Evolutionary conservation across 2,888 invertebrate genomes (phyloP).

Genomic region (Acanthococcus lagerstroemiae): DNA sequence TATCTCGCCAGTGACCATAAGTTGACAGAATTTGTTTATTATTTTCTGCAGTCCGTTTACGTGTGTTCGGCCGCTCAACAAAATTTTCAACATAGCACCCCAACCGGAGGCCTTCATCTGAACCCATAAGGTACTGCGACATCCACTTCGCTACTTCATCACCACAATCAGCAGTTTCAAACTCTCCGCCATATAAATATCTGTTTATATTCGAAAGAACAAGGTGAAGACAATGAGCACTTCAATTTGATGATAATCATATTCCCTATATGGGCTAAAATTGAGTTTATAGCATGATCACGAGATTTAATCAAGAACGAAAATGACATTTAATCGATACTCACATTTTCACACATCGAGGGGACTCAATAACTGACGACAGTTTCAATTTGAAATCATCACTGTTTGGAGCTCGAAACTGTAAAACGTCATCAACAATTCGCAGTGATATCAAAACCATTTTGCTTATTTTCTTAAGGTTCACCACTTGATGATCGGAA

Average conservation of each 20-base stretch:
- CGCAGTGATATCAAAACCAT: background rate
- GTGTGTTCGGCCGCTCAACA: background rate
- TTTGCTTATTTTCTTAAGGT: background rate
- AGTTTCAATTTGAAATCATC: background rate
- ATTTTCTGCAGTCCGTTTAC: background rate
- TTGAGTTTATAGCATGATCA: too few species aligned
- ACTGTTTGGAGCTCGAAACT: constrained; percentile 1
- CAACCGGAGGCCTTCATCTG: background rate
- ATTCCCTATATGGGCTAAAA: too few species aligned
- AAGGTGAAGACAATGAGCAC: too few species aligned
- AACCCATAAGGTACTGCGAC: constrained; percentile 43
- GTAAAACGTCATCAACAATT: background rate
- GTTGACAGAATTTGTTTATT: background rate
- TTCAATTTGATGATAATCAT: too few species aligned
- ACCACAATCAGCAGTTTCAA: constrained; percentile 62
- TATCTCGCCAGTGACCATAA: constrained; percentile 3
- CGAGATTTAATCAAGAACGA: too few species aligned
- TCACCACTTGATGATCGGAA: background rate
- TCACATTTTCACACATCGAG: background rate
- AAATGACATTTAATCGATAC: too few species aligned
- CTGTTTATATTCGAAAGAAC: too few species aligned
- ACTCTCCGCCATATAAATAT: constrained; percentile 41
- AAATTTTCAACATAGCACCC: constrained; percentile 11
- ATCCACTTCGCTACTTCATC: constrained; percentile 63
- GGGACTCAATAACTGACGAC: background rate